Evolutionary conservation across 2,113 vertebrate genomes (phyloP), one percentile per base, ranked within the genome.

Genomic region (Zosterops pallidus): DNA sequence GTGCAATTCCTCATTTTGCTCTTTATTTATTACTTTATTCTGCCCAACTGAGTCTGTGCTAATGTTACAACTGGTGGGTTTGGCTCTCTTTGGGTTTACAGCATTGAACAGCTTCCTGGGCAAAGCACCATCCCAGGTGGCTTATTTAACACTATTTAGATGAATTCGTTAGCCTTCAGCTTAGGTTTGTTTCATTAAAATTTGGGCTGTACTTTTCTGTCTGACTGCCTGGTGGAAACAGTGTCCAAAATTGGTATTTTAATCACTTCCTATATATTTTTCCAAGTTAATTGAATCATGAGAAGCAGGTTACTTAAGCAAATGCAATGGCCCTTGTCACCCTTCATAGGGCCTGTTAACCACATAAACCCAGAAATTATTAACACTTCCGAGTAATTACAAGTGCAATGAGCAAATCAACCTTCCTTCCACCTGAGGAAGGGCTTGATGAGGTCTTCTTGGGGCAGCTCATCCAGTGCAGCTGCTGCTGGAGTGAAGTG

Each of bases 161-260:
- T 74, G 26, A 67, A 67, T 93, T 67, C 78, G 29, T 41, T 87
- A 88, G 47, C 68, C 28, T 86, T 50, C 46, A 62, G 13, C 64
- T 47, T 70, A 69, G 22, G 28, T 85, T 92, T 79, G 77, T 86
- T 93, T 81, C 59, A 50, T 91, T 92, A 39, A 84, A 78, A 90
- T 78, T 79, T 63, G 52, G 81, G 29, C 67, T 96, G 57, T 74
- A 60, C 42, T 90, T 91, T 91, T 95, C 84, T 77, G 6, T 86
- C 78, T 62, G 56, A 79, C 89, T 90, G 91, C 84, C 49, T 75
- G 2, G n/a, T 67, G 65, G 78, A 82, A 89, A n/a, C 17, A 2
- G 31, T 29, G 10, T 83, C 86, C 81, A 88, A 75, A 87, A 69
- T 33, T 7, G 33, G 22, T 70, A 57, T 82, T 93, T 91, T 56